A percentile compares a stretch with the other conserved stretches of the same genome.
Evolutionary conservation across 2,113 vertebrate genomes (phyloP).

Genomic region (Oxyura jamaicensis): DNA sequence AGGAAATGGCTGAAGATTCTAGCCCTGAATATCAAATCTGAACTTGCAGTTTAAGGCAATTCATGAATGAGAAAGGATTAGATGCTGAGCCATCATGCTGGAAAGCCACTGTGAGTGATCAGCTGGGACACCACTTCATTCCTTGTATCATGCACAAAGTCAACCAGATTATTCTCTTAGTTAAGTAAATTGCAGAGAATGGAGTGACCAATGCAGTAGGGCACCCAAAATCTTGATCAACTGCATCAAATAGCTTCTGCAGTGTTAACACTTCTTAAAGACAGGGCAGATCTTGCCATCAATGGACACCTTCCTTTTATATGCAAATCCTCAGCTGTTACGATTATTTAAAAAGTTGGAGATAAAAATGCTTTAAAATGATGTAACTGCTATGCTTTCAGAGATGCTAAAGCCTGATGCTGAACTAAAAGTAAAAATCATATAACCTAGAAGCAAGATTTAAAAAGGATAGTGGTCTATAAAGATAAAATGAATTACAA

Average conservation of each 20-base stretch:
- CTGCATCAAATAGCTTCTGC: background rate
- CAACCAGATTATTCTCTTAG: background rate
- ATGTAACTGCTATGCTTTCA: background rate
- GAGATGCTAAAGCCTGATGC: background rate
- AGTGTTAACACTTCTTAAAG: background rate
- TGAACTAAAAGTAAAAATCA: slow-evolving; percentile 14
- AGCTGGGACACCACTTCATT: background rate
- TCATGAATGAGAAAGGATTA: background rate
- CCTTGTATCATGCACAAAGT: background rate
- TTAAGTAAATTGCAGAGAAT: background rate
- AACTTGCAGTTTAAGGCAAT: background rate
- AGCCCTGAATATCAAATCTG: background rate
- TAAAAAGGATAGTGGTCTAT: background rate
- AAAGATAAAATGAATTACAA: background rate
- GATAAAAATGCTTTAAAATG: background rate
- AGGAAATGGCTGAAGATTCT: background rate
- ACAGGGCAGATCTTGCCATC: background rate
- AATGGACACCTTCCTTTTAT: background rate
- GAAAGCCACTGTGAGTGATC: background rate
- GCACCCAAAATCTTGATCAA: background rate
- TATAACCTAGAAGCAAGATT: background rate
- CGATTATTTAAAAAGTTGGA: background rate
- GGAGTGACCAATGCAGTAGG: background rate
- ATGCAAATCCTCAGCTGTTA: background rate
- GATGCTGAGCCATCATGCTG: background rate